A percentile compares a stretch with the other conserved stretches of the same genome.
Evolutionary conservation across 2,797 vertebrate species (phyloP).

Genomic region (Novumbra hubbsi): DNA sequence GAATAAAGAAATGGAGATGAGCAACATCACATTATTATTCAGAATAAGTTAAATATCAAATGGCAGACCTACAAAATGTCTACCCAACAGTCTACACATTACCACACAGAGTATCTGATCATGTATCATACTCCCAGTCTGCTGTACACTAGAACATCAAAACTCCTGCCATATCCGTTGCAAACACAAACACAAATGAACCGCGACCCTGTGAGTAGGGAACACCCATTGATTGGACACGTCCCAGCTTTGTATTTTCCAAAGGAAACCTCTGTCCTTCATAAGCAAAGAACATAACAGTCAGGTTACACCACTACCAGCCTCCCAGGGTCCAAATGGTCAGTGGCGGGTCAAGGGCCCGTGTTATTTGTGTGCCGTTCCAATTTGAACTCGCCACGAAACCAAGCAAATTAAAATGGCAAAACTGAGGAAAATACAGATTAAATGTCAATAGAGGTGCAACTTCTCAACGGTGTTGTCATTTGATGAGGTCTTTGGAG

Average conservation of each 20-base stretch:
- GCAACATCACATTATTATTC: too few relatives aligned
- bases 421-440: neutral
- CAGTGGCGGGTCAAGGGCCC: constrained; percentile 6
- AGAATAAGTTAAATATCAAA: too few relatives aligned
- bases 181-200: constrained; percentile 59
- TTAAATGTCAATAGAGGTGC: neutral
- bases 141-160: constrained; percentile 32
- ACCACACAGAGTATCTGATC: constrained; percentile 39
- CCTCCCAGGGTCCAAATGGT: constrained; percentile 8
- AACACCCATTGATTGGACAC: constrained; percentile 39
- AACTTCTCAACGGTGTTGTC: neutral
- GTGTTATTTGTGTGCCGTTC: neutral
- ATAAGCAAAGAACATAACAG: constrained; percentile 12
- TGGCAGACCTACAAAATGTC: neutral
- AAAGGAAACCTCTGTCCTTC: constrained; percentile 28
- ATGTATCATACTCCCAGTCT: constrained; percentile 30
- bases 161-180: constrained; percentile 51
- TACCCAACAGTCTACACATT: constrained; percentile 10
- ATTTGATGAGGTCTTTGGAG: neutral
- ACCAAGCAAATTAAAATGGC: neutral
- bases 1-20: too few relatives aligned
- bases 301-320: constrained; percentile 22
- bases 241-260: constrained; percentile 30
- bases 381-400: neutral
- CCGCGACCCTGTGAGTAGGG: constrained; percentile 43